These are phyloP conservation scores for Choreutis nemorana DNA, from an alignment of 2,888 invertebrate species.

Conservation along the genomic window DNA sequence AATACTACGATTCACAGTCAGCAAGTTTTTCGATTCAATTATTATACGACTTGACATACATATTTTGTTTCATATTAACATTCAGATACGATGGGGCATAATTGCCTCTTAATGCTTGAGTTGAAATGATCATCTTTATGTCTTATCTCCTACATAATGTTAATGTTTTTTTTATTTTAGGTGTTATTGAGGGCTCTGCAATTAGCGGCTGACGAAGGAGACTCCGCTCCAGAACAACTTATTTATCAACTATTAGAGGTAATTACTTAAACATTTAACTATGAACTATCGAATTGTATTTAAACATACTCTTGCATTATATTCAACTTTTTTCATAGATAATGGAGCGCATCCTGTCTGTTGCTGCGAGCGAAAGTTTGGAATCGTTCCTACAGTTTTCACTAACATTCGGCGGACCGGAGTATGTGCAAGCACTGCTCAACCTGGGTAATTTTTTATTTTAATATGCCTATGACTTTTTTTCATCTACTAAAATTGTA, in stretches of 20 bases:
- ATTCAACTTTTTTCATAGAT: constrained; percentile 63
- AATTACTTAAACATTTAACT: not conserved
- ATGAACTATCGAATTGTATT: not conserved
- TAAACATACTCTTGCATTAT: constrained; percentile 1
- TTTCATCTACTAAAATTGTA: too few species aligned
- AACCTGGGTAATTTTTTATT: constrained; percentile 60
- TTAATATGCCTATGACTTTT: too few species aligned
- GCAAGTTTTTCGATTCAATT: too few species aligned
- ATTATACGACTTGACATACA: too few species aligned
- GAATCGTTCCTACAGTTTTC: constrained; percentile 88
- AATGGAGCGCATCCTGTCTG: constrained; percentile 92
- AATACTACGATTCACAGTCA: too few species aligned
- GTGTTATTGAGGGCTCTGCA: too few species aligned
- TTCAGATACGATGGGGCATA: too few species aligned
- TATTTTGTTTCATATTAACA: too few species aligned
- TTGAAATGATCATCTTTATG: too few species aligned
- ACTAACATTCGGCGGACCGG: constrained; percentile 87
- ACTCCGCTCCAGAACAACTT: constrained; percentile 75
- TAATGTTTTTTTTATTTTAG: too few species aligned
- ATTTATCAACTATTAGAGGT: constrained; percentile 91
- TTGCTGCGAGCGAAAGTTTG: constrained; percentile 86
- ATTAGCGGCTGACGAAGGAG: constrained; percentile 69
- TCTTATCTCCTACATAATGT: too few species aligned
- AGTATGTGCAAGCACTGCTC: constrained; percentile 85
- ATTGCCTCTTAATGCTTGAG: too few species aligned